phyloP scores from a whole-genome alignment of 2,113 vertebrate genomes.

The Megalops atlanticus region DNA sequence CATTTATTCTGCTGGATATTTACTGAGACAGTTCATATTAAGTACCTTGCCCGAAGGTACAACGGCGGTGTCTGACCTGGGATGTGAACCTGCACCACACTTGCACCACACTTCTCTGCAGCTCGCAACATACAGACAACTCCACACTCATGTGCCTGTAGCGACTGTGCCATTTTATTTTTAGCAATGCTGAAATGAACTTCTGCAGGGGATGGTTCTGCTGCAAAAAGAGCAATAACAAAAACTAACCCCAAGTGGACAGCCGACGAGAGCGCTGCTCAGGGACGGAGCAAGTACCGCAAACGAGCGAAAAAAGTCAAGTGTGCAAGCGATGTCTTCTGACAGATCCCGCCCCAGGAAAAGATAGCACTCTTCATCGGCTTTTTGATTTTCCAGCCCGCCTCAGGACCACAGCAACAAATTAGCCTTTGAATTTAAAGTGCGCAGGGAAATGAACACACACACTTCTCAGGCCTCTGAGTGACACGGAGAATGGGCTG shows the following conservation, averaged over 20 bases:
- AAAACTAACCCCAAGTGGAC: background rate
- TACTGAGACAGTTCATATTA: too few relatives aligned
- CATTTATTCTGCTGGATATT: background rate
- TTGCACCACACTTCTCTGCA: background rate
- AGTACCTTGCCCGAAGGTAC: too few relatives aligned
- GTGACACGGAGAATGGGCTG: too few relatives aligned
- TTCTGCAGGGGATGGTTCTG: background rate
- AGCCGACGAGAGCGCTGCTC: background rate
- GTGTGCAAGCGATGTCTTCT: background rate
- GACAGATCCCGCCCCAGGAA: background rate
- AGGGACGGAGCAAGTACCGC: too few relatives aligned
- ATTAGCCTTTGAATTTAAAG: background rate
- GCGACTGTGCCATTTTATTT: background rate
- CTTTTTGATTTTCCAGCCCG: background rate
- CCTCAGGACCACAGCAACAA: background rate
- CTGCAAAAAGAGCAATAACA: background rate
- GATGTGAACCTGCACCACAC: background rate
- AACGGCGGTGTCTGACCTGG: too few relatives aligned
- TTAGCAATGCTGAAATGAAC: background rate
- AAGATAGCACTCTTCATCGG: background rate
- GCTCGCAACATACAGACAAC: background rate
- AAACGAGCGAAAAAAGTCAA: too few relatives aligned
- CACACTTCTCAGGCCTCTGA: background rate
- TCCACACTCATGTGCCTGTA: background rate
- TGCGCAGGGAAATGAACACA: too few relatives aligned